Base-by-base conservation (phyloP, 2,888 invertebrate species). In the Athalia circularis region DNA sequence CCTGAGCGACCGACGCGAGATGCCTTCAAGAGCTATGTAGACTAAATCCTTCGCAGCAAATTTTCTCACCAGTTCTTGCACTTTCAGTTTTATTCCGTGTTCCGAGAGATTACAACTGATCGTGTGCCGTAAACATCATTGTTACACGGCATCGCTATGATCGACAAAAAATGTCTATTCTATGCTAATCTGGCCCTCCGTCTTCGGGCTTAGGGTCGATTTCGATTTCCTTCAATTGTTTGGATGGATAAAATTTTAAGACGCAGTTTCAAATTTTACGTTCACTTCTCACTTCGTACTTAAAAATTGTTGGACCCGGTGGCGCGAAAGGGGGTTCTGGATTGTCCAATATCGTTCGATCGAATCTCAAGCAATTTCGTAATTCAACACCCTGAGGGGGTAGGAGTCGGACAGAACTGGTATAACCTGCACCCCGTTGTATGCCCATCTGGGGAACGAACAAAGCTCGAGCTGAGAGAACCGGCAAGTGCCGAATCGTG, bases 401-500 rank as follows among this genome's bases (percentile, higher is more conserved):
- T 29, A 15, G 4, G 29, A 9, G 64, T 15, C 52, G 29, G 4
- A 48, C 48, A 15, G 68, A 68, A 68, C 52, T 29, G 29, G 29
- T 29, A 29, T 29, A 29, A 29, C 29, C 29, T 29, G 29, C 29
- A 29, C 29, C 29, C 29, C 29, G 29, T 29, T 29, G 29, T 29
- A 29, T 29, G 29, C 29, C 29, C 29, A 29, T 29, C 29, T 29
- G 29, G 29, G 29, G 29, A 29, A 29, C 29, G 29, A 29, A 2
- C 29, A 29, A 29, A 29, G 29, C 29, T 29, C 29, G 29, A 29
- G 29, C 29, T 29, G 29, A 29, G 29, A 29, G 29, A 29, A 59
- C 72, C 57, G 72, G 50, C 68, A 47, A 72, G 72, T 72, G 59
- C 72, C 45, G 72, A 72, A 72, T 59, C 72, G 72, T 72, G 72